phyloP scores from a whole-genome alignment of 2,888 invertebrate species.

The Drosophila subquinaria region DNA sequence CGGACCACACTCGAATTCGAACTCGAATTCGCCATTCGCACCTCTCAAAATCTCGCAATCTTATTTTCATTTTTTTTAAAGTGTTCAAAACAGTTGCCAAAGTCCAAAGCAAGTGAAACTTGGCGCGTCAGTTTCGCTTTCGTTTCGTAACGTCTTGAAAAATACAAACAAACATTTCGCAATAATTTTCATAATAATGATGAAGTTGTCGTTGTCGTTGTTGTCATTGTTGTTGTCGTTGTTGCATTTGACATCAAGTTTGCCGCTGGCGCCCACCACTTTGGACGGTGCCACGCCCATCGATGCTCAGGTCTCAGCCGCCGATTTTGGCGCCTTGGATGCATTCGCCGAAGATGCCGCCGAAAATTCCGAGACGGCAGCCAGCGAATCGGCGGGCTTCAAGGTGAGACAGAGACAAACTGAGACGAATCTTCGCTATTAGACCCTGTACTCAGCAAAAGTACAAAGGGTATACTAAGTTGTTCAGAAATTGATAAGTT shows the following conservation, averaged over 20 bases:
- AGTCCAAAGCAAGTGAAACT: slow-evolving; percentile 17
- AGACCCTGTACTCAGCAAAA: too few relatives aligned
- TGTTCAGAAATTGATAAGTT: too few relatives aligned
- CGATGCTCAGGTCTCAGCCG: slow-evolving; percentile 71
- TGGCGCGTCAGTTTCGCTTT: slow-evolving; percentile 18
- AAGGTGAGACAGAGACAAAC: slow-evolving; percentile 70
- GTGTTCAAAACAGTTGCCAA: not conserved
- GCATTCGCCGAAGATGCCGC: slow-evolving; percentile 63
- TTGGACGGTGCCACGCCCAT: slow-evolving; percentile 74
- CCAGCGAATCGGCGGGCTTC: slow-evolving; percentile 64
- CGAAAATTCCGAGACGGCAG: slow-evolving; percentile 50
- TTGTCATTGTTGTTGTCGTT: slow-evolving; percentile 10
- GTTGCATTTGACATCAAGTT: slow-evolving; percentile 17
- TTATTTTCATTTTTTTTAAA: too few relatives aligned
- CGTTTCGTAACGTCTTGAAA: slow-evolving; percentile 39
- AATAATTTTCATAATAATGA: slow-evolving; percentile 21
- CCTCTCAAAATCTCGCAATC: not conserved
- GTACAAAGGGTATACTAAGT: too few relatives aligned
- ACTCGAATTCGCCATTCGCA: not conserved
- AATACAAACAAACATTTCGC: slow-evolving; percentile 27
- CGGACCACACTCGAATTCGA: slow-evolving; percentile 36
- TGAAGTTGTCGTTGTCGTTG: slow-evolving; percentile 15
- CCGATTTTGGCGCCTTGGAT: slow-evolving; percentile 67
- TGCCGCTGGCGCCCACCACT: slow-evolving; percentile 68
- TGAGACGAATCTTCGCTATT: too few relatives aligned